Base-by-base conservation (phyloP, 2,797 vertebrate genomes). In the Phoxinus dragarum region DNA sequence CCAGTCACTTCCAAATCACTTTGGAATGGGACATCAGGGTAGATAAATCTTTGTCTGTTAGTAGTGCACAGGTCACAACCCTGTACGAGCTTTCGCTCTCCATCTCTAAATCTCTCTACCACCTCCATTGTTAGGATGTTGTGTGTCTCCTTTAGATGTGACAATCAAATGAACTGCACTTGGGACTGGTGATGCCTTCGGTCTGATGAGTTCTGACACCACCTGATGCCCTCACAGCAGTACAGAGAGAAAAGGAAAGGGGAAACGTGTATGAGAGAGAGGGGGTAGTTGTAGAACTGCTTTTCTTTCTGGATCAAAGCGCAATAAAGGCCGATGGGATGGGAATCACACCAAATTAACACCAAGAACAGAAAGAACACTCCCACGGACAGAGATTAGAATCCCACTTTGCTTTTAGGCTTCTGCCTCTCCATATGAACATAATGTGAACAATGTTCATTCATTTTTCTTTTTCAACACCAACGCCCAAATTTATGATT, bases 1-100 rank as follows among this genome's bases (percentile, higher is more conserved):
- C 36, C 31, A 38, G 67, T 80, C 54, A 73, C 77, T 52, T 36
- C 52, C 59, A 73, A 64, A 64, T 80, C 42, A 66, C 75, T 81
- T 68, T 80, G 66, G 27, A 87, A 75, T 71, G 40, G 34, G 52
- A 34, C 71, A 87, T 80, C 69, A 79, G 12, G 40, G 71, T 66
- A 83, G 82, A 89, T 87, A 85, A 89, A 89, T 87, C 84, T 81
- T 78, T 74, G 80, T 67, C 84, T 86, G 72, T 71, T 67, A 54
- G 54, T 8, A 42, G 64, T n/a, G 8, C 69, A 71, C 40, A 61
- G 80, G 80, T 85, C 76, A 27, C 47, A 84, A 76, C 73, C 75
- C 68, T 72, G 17, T 38, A 47, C 23, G 0, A 12, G 64, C 42
- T 23, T 34, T 69, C 10, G 1, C 38, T 54, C 86, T 19, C 71